Base-by-base conservation (phyloP, 2,888 invertebrate genomes). In the Agonopterix alstromeriana region DNA sequence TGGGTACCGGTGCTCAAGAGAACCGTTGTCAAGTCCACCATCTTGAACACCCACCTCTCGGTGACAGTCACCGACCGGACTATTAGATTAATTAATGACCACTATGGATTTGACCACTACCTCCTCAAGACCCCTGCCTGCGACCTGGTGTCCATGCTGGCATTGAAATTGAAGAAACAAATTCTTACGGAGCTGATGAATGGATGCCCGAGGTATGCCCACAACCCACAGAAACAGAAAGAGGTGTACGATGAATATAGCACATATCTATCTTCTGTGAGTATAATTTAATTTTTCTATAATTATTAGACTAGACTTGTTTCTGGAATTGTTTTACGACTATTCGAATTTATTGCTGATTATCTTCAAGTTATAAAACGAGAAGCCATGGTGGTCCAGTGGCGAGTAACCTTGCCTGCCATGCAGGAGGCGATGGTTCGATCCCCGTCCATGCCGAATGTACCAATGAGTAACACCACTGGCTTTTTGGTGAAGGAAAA, bases 41-140 rank as follows among this genome's bases (percentile, higher is more conserved):
- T 99, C 48, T 90, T 98, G 47, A 93, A 98, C 74, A 93, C 94
- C 56, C 93, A 96, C 72, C 92, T 98, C 68, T 92, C 93, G 2
- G 92, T 97, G 0, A 91, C 93, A 4, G 93, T 98, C 0, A 99
- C 99, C 7, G 91, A 93, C 49, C 90, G 98, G 60, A 93, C 98
- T 0, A 90, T 98, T 48, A 89, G 91, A 59, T 89, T 97, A 56
- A 97, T 99, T 56, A 95, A 98, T 82, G 92, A 96, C 57, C 91
- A 95, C 69, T 94, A 94, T 84, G 99, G 99, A 8, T 95, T 99
- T 66, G 99, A 99, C 85, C 93, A 95, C 77, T 99, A 99, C 82
- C 88, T 99, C 65, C 90, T 99, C 14, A 94, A 97, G 93, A 97
- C 97, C 9, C 93, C 94, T 53, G 97, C 98, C 9, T 95, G 97